Evolutionary conservation across 2,797 vertebrate genomes (phyloP).

Genomic region (Anas bahamensis): DNA sequence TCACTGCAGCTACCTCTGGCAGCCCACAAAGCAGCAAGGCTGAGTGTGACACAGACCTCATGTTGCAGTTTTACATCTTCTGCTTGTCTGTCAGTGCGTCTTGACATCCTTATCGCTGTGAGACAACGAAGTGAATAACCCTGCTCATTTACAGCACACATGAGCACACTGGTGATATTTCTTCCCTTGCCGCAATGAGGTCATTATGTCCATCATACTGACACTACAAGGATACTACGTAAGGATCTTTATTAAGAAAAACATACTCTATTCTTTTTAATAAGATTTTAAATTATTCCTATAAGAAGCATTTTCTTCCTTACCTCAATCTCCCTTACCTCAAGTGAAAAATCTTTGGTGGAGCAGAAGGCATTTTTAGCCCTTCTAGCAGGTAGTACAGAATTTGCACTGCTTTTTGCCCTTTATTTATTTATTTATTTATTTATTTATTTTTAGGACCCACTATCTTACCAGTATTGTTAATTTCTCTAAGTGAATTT

Average conservation of each 20-base stretch:
- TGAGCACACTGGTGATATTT: neutral
- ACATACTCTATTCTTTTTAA: neutral
- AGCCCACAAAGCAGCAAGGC: rapidly evolving
- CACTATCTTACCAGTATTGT: neutral
- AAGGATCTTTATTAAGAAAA: neutral
- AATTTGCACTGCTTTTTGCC: neutral
- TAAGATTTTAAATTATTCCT: neutral
- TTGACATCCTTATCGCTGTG: neutral
- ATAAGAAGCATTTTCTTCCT: neutral
- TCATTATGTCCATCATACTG: neutral
- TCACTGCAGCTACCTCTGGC: rapidly evolving
- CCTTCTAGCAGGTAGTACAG: neutral
- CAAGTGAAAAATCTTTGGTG: neutral
- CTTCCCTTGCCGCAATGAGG: neutral
- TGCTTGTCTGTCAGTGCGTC: neutral
- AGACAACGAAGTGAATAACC: neutral
- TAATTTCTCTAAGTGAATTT: neutral
- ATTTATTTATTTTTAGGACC: neutral
- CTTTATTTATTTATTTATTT: too few species aligned
- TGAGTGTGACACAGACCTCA: neutral
- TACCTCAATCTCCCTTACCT: neutral
- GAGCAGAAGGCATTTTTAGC: neutral
- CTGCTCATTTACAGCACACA: neutral
- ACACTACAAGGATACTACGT: neutral
- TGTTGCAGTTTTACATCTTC: neutral